These are phyloP conservation scores for Tragopan temminckii DNA, from an alignment of 2,797 vertebrate species.

Conservation along the genomic window DNA sequence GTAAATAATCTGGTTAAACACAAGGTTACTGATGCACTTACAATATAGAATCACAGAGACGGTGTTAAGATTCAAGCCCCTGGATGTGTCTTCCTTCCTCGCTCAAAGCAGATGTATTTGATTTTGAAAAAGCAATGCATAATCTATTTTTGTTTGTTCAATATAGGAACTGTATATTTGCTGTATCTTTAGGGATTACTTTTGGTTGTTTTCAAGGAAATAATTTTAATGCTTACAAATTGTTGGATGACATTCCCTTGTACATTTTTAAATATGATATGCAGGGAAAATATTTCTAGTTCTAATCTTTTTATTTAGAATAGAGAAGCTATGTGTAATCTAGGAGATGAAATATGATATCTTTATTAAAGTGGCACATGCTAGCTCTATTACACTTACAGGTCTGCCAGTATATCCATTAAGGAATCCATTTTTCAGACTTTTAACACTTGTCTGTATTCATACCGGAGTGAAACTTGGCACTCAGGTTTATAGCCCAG, in stretches of 20 bases:
- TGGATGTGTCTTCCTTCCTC: constrained; percentile 70
- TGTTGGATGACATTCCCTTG: constrained; percentile 58
- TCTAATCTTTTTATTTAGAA: constrained; percentile 66
- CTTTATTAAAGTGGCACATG: constrained; percentile 74
- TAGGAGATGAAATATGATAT: constrained; percentile 51
- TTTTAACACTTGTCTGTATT: constrained; percentile 74
- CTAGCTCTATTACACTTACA: constrained; percentile 69
- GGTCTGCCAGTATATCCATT: constrained; percentile 79
- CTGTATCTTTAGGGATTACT: constrained; percentile 73
- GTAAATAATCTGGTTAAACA: constrained; percentile 81
- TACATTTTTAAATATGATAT: constrained; percentile 64
- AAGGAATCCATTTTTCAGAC: constrained; percentile 74
- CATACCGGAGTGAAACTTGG: constrained; percentile 74
- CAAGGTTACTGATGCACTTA: constrained; percentile 73
- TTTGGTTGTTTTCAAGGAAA: constrained; percentile 71
- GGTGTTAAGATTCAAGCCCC: constrained; percentile 50
- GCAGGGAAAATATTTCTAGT: constrained; percentile 41
- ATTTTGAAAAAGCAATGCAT: constrained; percentile 73
- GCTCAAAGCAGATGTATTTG: constrained; percentile 77
- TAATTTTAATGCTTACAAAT: constrained; percentile 64
- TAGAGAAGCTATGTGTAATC: constrained; percentile 57
- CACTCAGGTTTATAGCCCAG: constrained; percentile 76
- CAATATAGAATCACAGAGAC: constrained; percentile 56
- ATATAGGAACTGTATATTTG: constrained; percentile 79
- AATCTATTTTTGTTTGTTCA: constrained; percentile 79